These are phyloP conservation scores for Cygnus atratus DNA, from an alignment of 2,113 vertebrate species.

Conservation along the genomic window DNA sequence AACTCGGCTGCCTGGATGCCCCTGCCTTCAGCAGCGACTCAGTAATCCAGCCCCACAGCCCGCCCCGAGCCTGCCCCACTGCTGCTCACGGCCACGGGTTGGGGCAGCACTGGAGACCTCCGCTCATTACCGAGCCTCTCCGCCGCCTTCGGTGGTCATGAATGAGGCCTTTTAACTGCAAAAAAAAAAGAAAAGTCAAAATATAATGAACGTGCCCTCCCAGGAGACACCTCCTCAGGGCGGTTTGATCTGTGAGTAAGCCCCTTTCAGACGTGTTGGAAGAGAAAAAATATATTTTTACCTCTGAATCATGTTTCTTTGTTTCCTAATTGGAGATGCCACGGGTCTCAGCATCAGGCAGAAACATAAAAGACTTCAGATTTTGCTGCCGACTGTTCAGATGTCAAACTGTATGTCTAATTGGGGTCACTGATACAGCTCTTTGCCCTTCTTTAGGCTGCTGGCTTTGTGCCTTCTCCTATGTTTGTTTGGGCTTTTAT, in stretches of 20 bases:
- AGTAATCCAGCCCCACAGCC: neutral
- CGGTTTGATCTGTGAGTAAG: neutral
- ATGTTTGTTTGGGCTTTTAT: neutral
- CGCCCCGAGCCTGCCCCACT: neutral
- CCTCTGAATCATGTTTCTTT: neutral
- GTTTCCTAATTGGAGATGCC: constrained; percentile 10
- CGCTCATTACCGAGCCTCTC: accelerated
- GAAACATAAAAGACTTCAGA: neutral
- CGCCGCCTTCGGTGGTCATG: accelerated
- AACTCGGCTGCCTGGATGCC: neutral
- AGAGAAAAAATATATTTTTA: constrained; percentile 6
- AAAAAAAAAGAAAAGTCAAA: neutral
- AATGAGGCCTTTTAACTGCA: neutral
- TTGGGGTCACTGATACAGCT: neutral
- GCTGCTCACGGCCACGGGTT: neutral
- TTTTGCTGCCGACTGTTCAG: neutral
- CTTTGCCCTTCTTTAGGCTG: neutral
- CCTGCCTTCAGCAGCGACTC: neutral
- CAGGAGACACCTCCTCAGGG: neutral
- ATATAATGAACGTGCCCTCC: neutral
- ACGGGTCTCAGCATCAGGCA: neutral
- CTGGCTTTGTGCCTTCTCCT: neutral
- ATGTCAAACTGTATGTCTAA: neutral
- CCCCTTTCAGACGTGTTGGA: neutral
- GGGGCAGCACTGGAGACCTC: neutral